Conservation (phyloP, 2,888 invertebrate species). For the Limnephilus auricula region DNA sequence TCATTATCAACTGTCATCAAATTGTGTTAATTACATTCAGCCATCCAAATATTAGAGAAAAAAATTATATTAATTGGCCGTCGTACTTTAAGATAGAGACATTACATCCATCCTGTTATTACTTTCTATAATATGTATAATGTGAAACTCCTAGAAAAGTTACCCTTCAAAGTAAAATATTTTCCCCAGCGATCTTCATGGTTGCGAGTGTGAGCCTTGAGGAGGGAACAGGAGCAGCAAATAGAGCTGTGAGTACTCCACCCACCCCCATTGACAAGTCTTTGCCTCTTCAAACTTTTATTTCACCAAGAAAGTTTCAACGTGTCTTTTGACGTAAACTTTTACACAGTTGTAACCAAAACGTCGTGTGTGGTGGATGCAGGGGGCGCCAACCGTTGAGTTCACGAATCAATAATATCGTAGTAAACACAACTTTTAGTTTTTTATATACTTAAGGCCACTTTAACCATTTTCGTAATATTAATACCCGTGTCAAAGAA, state of each 20-base stretch:
- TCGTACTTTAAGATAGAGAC: too few relatives aligned
- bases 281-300: neutral
- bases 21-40: too few relatives aligned
- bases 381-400: neutral
- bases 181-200: neutral
- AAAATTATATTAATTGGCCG: too few relatives aligned
- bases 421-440: too few relatives aligned
- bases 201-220: too few relatives aligned
- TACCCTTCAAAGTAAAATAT: neutral
- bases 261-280: neutral
- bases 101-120: too few relatives aligned
- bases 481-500: too few relatives aligned
- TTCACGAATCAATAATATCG: neutral
- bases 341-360: conserved; percentile 3
- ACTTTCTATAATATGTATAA: too few relatives aligned
- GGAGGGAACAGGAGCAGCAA: neutral
- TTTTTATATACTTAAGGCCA: too few relatives aligned
- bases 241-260: neutral
- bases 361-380: neutral
- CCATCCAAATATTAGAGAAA: too few relatives aligned
- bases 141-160: neutral
- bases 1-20: too few relatives aligned
- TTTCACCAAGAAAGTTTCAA: neutral
- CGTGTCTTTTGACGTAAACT: neutral
- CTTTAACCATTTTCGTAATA: too few relatives aligned